Conservation (phyloP, 2,888 invertebrate genomes). For the Diarsia dahlii region DNA sequence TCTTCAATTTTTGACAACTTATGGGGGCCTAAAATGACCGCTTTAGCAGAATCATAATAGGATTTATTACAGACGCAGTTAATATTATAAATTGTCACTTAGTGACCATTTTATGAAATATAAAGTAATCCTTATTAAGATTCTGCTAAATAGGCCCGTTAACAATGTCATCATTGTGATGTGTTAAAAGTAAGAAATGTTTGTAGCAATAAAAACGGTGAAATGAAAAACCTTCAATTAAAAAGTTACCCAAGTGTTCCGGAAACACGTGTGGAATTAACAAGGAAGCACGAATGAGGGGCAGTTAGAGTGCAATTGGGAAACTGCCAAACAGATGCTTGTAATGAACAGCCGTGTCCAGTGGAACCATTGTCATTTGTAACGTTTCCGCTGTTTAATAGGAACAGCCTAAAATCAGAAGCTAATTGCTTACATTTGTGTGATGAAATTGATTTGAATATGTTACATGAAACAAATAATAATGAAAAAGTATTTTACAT, state of each 20-base stretch:
- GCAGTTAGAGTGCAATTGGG: slow-evolving; percentile 47
- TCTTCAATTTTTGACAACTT: background rate
- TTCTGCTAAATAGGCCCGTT: too few relatives aligned
- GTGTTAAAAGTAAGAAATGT: background rate
- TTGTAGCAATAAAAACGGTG: background rate
- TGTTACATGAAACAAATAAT: background rate
- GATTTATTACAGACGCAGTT: too few relatives aligned
- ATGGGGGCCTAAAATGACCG: background rate
- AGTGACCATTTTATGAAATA: too few relatives aligned
- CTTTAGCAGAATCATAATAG: too few relatives aligned
- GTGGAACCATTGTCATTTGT: slow-evolving; percentile 25
- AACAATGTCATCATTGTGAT: background rate
- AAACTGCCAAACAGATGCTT: slow-evolving; percentile 37
- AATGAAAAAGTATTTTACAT: background rate
- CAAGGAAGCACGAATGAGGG: slow-evolving; percentile 9
- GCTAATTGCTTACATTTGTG: background rate
- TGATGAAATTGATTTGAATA: background rate
- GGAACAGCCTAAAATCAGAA: background rate
- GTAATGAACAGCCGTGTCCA: slow-evolving; percentile 28
- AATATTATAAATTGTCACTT: too few relatives aligned
- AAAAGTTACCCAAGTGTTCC: slow-evolving; percentile 17
- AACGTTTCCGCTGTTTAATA: background rate
- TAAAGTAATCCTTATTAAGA: too few relatives aligned
- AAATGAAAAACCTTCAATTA: slow-evolving; percentile 3
- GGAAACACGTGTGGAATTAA: slow-evolving; percentile 11